A percentile compares a stretch with the other conserved stretches of the same genome.
These are phyloP conservation scores for Lasioglossum lativentre DNA, from an alignment of 2,888 invertebrate species.

Conservation along the genomic window DNA sequence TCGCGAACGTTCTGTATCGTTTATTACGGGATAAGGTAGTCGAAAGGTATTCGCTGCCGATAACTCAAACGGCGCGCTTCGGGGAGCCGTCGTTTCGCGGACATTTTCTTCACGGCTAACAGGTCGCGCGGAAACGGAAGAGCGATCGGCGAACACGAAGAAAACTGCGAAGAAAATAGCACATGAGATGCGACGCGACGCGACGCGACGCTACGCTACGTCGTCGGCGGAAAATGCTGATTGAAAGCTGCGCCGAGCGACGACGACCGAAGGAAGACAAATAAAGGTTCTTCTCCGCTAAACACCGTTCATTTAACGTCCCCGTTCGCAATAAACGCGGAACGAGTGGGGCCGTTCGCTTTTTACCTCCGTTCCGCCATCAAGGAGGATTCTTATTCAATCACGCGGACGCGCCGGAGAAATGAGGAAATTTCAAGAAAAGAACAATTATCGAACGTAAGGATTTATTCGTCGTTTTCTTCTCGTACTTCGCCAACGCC, in stretches of 20 bases:
- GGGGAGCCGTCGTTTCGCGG: neutral
- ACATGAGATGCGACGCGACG: neutral
- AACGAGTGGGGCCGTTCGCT: neutral
- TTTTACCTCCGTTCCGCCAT: neutral
- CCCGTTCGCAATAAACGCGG: neutral
- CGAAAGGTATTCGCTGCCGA: constrained; percentile 35
- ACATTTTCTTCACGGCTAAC: constrained; percentile 13
- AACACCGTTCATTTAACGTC: constrained; percentile 1
- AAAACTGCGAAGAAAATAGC: constrained; percentile 1
- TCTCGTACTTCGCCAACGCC: neutral
- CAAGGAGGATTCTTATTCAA: neutral
- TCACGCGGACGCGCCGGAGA: neutral
- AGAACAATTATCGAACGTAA: neutral
- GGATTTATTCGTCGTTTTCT: neutral
- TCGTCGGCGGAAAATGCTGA: neutral
- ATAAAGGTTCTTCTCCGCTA: constrained; percentile 4
- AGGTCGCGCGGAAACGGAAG: neutral
- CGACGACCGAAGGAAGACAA: constrained; percentile 1
- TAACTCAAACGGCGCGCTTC: constrained; percentile 34
- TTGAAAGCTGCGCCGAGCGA: neutral
- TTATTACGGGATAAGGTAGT: constrained; percentile 53
- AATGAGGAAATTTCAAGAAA: neutral
- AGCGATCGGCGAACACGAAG: neutral
- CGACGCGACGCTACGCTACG: neutral
- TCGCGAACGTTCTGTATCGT: constrained; percentile 31